Conservation (phyloP, 2,888 invertebrate genomes). For the Eupithecia abbreviata region DNA sequence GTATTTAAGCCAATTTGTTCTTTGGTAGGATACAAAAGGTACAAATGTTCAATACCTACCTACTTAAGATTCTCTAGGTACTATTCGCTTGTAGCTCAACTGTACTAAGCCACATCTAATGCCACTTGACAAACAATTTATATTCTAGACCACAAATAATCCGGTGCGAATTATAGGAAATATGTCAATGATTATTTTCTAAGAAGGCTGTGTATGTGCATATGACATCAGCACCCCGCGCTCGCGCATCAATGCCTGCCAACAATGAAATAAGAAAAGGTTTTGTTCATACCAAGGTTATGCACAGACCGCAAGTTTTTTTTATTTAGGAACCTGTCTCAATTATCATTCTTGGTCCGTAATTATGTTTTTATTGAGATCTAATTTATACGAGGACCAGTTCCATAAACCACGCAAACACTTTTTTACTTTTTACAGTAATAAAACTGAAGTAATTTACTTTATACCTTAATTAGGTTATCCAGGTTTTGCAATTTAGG, state of each 20-base stretch:
- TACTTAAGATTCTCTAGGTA: not conserved
- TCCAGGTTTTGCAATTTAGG: not conserved
- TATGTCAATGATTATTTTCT: conserved; percentile 43
- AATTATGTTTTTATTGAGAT: conserved; percentile 14
- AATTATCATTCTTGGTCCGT: conserved; percentile 17
- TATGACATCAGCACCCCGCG: conserved; percentile 60
- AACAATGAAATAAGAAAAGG: conserved; percentile 57
- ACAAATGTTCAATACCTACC: no score
- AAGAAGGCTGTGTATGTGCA: conserved; percentile 51
- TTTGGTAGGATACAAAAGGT: no score
- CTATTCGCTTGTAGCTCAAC: not conserved
- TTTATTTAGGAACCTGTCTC: conserved; percentile 17
- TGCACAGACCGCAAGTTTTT: conserved; percentile 31
- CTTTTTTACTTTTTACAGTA: not conserved
- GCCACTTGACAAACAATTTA: not conserved
- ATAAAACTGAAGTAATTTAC: conserved; percentile 1
- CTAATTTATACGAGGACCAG: conserved; percentile 12
- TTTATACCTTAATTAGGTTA: not conserved
- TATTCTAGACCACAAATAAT: not conserved
- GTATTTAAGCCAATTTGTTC: no score
- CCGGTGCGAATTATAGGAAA: not conserved
- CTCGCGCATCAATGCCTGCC: conserved; percentile 59
- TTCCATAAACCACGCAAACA: conserved; percentile 14
- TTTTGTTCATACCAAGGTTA: conserved; percentile 54
- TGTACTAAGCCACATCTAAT: not conserved